Percentiles rank a stretch among this genome's conserved stretches.
phyloP scores from a whole-genome alignment of 2,113 vertebrate genomes.

The Vulpes vulpes region DNA sequence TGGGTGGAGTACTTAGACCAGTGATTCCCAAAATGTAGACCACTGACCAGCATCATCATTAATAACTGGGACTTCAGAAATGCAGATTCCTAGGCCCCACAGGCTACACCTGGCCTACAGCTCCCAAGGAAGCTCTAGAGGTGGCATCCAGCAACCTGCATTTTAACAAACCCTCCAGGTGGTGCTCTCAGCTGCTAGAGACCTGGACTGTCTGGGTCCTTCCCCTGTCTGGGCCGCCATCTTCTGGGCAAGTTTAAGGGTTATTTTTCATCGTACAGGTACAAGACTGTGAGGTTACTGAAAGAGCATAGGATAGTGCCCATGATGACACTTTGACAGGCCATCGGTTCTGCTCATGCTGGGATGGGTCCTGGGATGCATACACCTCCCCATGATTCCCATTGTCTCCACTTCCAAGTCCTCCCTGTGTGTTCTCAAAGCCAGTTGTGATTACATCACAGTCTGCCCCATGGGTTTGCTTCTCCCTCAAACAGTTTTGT shows the following conservation, averaged over 20 bases:
- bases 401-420: background rate
- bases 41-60: background rate
- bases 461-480: background rate
- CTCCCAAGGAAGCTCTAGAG: background rate
- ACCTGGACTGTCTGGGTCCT: background rate
- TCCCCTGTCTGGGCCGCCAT: background rate
- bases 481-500: background rate
- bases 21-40: background rate
- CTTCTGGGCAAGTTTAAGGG: background rate
- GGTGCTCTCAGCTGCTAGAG: background rate
- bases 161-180: background rate
- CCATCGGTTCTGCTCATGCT: background rate
- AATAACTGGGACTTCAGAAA: background rate
- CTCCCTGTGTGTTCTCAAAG: background rate
- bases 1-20: background rate
- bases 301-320: background rate
- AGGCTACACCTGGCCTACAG: no score
- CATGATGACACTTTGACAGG: background rate
- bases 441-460: background rate
- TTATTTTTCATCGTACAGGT: background rate
- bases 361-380: background rate
- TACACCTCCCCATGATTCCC: background rate
- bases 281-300: background rate
- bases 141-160: background rate
- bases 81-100: background rate